Evolutionary conservation across 2,113 vertebrate species (phyloP).

Genomic region (Mohoua ochrocephala): DNA sequence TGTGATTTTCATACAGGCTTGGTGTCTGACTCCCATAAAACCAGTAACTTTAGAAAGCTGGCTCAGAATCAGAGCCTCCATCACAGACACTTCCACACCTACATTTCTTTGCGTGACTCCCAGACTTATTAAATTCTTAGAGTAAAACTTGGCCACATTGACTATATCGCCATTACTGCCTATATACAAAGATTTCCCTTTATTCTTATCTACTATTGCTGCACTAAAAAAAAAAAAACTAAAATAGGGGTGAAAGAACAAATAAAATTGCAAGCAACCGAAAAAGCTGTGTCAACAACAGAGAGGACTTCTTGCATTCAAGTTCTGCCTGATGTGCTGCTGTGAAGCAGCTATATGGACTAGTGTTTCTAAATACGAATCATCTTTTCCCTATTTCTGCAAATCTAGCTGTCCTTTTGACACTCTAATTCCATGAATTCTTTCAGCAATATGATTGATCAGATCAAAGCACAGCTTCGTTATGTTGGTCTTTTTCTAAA

Average conservation of each 20-base stretch:
- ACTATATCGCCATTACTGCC: neutral
- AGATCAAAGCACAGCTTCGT: neutral
- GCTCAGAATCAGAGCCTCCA: neutral
- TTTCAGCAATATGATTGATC: neutral
- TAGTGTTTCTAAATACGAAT: neutral
- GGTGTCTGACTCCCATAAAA: neutral
- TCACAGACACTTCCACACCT: neutral
- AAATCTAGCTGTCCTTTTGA: neutral
- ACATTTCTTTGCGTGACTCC: neutral
- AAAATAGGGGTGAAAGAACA: fast-evolving
- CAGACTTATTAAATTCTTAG: neutral
- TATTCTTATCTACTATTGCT: neutral
- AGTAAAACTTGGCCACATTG: neutral
- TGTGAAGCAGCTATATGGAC: neutral
- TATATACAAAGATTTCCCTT: neutral
- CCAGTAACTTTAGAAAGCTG: neutral
- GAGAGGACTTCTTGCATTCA: neutral
- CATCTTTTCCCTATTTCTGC: neutral
- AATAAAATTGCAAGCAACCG: neutral
- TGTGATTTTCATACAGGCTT: neutral
- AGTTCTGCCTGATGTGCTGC: neutral
- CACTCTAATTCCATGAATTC: neutral
- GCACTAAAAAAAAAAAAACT: neutral
- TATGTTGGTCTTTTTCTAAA: neutral
- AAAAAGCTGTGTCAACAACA: neutral